phyloP scores from a whole-genome alignment of 2,113 vertebrate genomes.

The Chamaea fasciata region DNA sequence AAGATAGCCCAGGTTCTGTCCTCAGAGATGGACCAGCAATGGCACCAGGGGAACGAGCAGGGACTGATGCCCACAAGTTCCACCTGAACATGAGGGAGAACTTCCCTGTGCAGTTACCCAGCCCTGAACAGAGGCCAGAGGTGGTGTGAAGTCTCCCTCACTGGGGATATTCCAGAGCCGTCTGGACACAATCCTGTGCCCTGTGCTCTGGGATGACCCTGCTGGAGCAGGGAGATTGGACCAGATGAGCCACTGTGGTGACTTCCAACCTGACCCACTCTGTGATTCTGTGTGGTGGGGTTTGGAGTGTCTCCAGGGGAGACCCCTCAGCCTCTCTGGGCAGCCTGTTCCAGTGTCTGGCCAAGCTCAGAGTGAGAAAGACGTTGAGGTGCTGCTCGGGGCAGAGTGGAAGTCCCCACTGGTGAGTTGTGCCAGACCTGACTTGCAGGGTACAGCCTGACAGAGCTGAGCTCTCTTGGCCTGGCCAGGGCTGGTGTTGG shows the following conservation, averaged over 20 bases:
- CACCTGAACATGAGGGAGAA: not conserved
- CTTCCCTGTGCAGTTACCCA: not conserved
- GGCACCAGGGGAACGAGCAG: rapidly evolving
- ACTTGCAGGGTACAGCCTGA: not conserved
- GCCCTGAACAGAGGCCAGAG: not conserved
- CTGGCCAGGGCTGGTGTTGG: not conserved
- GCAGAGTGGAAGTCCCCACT: not conserved
- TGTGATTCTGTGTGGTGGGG: not conserved
- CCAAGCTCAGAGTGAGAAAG: not conserved
- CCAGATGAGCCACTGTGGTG: not conserved
- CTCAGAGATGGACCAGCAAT: no score
- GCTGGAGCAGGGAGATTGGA: not conserved
- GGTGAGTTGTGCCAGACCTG: not conserved
- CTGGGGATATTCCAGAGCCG: not conserved
- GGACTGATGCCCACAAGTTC: not conserved
- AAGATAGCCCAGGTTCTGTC: no score
- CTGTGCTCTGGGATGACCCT: not conserved
- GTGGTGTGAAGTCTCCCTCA: not conserved
- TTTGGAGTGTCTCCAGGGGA: not conserved
- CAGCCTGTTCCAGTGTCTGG: not conserved
- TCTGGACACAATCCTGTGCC: not conserved
- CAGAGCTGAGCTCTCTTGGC: not conserved
- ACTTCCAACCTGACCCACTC: not conserved
- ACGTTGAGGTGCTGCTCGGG: not conserved
- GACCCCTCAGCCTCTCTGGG: not conserved